Evolutionary conservation across 2,113 vertebrate species (phyloP).

Genomic region (Erythrolamprus reginae): DNA sequence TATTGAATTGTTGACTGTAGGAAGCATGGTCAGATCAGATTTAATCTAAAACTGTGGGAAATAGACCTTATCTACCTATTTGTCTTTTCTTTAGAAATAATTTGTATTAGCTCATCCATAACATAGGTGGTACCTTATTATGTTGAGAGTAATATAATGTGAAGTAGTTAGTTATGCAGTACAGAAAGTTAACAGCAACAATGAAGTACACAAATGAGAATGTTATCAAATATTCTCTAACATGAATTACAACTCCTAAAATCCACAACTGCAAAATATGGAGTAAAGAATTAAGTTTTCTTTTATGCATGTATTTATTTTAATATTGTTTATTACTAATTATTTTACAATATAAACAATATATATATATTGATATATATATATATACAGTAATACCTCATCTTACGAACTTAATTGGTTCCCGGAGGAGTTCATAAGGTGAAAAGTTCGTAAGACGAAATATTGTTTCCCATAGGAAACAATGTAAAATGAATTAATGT

Average conservation of each 20-base stretch:
- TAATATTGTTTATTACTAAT: neutral
- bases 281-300: neutral
- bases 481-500: no score
- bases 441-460: no score
- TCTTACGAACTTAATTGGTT: no score
- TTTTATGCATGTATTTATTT: neutral
- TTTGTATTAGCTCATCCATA: neutral
- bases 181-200: neutral
- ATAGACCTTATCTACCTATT: constrained; percentile 6
- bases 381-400: no score
- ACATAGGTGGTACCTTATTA: neutral
- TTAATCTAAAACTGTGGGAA: constrained; percentile 13
- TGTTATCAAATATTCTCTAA: neutral
- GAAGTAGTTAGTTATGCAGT: neutral
- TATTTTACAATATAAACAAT: neutral
- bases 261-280: neutral
- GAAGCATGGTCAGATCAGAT: constrained; percentile 1
- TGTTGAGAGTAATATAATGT: neutral
- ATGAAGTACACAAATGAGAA: neutral
- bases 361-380: no score
- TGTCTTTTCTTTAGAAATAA: constrained; percentile 9
- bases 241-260: neutral
- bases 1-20: constrained; percentile 6
- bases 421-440: no score
- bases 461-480: no score